Evolutionary conservation across 2,797 vertebrate genomes (phyloP), one percentile per base, ranked within the genome.

Genomic region (Siniperca undulata): DNA sequence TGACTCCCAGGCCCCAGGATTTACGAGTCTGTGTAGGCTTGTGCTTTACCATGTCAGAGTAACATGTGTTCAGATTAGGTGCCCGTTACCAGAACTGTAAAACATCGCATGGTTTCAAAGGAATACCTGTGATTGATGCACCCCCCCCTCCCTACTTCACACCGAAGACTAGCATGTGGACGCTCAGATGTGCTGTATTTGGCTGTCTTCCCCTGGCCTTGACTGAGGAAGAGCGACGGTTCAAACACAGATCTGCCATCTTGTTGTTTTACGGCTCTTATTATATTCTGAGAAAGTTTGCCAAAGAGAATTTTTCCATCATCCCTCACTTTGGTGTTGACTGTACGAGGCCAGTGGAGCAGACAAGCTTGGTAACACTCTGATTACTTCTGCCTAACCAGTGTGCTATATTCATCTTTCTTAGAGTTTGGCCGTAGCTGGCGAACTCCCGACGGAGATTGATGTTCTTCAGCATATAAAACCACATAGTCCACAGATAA

Each of bases 321-420:
- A 90, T 92, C 81, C 44, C 74, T 92, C 88, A 91, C 69, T 48
- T 58, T 17, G 52, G 80, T 81, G 82, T 82, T 89, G 89, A 88
- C 89, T 87, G 91, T 91, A 93, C 86, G 89, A 92, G 93, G 92
- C 91, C 93, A 93, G 88, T 91, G 87, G 90, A 90, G 90, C 91
- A 92, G 87, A 85, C 80, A 12, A 67, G 80, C 83, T 69, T 24
- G 38, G 78, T 84, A 86, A 81, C 78, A 27, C 75, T 77, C 77
- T 87, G 84, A 88, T 88, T 91, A 90, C 89, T 85, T 83, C 85
- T 61, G 74, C 79, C 56, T 27, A 82, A 87, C 83, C 77, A 69
- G 74, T 70, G 73, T 48, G 77, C 90, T 86, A 55, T 81, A 86
- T 89, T 89, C 84, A 89, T 94, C 89, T 82, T 88, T 83, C 86